Percentiles rank a stretch among this genome's conserved stretches.
Conservation (phyloP, 2,113 vertebrate genomes). For the Pelobates fuscus region DNA sequence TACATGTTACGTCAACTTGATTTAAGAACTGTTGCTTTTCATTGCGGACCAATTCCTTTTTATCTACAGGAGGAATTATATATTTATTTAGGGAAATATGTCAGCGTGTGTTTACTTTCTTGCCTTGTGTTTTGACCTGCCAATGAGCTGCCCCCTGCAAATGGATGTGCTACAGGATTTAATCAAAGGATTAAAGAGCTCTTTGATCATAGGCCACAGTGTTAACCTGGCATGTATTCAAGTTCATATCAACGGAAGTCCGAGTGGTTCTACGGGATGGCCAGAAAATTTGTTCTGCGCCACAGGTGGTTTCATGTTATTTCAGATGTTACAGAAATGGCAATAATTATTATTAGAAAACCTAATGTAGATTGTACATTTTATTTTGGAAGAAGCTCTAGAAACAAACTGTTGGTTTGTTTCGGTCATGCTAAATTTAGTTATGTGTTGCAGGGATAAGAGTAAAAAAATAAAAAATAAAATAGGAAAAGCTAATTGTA, state of each 20-base stretch:
- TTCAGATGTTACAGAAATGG: not conserved
- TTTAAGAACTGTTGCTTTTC: slow-evolving; percentile 25
- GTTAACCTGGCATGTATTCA: slow-evolving; percentile 39
- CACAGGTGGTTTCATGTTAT: not conserved
- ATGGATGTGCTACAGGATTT: slow-evolving; percentile 44
- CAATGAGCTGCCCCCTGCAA: slow-evolving; percentile 34
- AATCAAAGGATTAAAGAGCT: slow-evolving; percentile 42
- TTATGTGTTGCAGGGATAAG: too few relatives aligned
- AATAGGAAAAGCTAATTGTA: too few relatives aligned
- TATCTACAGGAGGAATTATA: slow-evolving; percentile 18
- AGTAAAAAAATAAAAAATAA: too few relatives aligned
- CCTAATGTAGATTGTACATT: too few relatives aligned
- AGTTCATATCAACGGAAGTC: slow-evolving; percentile 20
- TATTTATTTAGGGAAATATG: slow-evolving; percentile 34
- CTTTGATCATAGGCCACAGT: slow-evolving; percentile 41
- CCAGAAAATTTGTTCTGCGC: not conserved
- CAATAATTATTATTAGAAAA: too few relatives aligned
- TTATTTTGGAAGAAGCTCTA: too few relatives aligned
- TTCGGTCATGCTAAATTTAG: too few relatives aligned
- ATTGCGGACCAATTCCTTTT: slow-evolving; percentile 8
- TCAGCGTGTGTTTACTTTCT: slow-evolving; percentile 36
- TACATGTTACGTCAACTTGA: slow-evolving; percentile 18
- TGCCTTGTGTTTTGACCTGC: slow-evolving; percentile 34
- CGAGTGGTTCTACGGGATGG: slow-evolving; percentile 5
- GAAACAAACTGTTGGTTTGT: too few relatives aligned